A percentile compares a stretch with the other conserved stretches of the same genome.
Conservation (phyloP, 1,140 invertebrate species). For the Hermatobates lingyangjiaoensis region DNA sequence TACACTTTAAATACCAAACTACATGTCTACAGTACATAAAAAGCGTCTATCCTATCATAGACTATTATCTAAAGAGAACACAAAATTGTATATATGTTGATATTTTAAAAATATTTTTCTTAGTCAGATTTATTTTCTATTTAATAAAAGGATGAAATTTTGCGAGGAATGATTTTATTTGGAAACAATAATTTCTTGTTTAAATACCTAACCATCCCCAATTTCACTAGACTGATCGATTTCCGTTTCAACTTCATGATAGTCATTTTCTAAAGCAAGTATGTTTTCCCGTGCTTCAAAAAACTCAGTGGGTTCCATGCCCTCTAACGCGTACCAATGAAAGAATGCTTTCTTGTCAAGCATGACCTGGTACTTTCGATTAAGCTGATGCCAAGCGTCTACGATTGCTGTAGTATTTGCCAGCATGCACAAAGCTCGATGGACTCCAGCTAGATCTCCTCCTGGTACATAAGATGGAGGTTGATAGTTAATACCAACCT, state of each 20-base stretch:
- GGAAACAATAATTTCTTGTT: no score
- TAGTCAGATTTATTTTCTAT: no score
- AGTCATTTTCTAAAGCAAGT: constrained; percentile 66
- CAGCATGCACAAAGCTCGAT: constrained; percentile 51
- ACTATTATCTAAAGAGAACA: no score
- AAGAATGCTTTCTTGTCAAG: constrained; percentile 69
- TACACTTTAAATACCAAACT: no score
- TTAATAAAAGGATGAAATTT: no score
- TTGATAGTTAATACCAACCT: constrained; percentile 17
- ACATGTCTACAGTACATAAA: no score
- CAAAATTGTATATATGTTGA: no score
- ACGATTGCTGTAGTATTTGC: constrained; percentile 66
- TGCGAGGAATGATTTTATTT: no score
- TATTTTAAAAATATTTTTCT: no score
- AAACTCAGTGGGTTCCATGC: constrained; percentile 74
- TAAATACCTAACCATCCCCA: no score
- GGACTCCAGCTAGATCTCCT: constrained; percentile 17
- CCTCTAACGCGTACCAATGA: constrained; percentile 71
- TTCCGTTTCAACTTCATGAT: constrained; percentile 23
- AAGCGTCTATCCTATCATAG: no score
- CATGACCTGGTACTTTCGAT: constrained; percentile 70
- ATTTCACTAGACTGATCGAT: no score
- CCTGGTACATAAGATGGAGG: constrained; percentile 9
- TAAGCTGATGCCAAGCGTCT: constrained; percentile 55
- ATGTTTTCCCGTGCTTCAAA: constrained; percentile 70